phyloP scores from a whole-genome alignment of 2,113 vertebrate genomes.

The Helogale parvula region DNA sequence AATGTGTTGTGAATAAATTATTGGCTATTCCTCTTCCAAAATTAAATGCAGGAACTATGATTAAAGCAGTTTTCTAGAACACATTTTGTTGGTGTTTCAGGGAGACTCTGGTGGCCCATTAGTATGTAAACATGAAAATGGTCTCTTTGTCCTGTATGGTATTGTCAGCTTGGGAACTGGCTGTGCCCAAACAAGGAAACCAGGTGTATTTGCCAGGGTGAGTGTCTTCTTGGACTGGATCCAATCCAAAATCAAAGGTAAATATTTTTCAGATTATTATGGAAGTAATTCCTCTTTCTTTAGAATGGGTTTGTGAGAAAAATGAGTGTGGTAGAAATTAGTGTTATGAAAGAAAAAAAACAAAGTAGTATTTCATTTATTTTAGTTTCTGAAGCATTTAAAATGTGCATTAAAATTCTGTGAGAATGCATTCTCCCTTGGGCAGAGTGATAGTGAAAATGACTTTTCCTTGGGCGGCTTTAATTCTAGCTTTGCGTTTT shows the following conservation, averaged over 20 bases:
- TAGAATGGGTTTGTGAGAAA: neutral
- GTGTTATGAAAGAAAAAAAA: neutral
- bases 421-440: neutral
- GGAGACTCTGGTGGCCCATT: constrained; percentile 56
- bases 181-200: constrained; percentile 37
- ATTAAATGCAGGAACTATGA: neutral
- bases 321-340: neutral
- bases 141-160: neutral
- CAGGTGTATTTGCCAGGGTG: constrained; percentile 3
- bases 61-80: neutral
- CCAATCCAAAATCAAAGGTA: constrained; percentile 43
- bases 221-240: constrained; percentile 64
- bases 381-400: neutral
- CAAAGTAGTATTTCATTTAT: neutral
- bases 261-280: neutral
- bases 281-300: neutral
- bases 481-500: neutral
- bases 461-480: neutral
- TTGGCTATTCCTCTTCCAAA: neutral
- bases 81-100: constrained; percentile 15
- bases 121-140: constrained; percentile 31
- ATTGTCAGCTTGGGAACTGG: constrained; percentile 45
- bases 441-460: neutral
- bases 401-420: neutral
- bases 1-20: neutral